phyloP scores from a whole-genome alignment of 2,113 vertebrate species.

The Gasterosteus aculeatus region DNA sequence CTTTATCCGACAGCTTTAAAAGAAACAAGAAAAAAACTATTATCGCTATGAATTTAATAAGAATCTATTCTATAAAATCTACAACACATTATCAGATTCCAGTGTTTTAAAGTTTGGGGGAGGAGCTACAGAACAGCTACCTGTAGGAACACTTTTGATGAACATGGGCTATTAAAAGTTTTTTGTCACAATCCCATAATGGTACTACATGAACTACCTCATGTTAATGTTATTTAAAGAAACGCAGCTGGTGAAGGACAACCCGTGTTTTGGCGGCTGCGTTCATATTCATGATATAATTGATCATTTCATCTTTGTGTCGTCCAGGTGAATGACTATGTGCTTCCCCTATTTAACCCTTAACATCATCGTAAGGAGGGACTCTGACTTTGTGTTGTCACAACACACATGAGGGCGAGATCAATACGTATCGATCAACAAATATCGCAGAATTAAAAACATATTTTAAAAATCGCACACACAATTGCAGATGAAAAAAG shows the following conservation, averaged over 20 bases:
- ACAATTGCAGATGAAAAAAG: not conserved
- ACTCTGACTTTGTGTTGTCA: not conserved
- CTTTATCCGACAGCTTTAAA: conserved; percentile 77
- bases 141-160: not conserved
- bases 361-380: not conserved
- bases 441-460: not conserved
- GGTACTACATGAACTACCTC: not conserved
- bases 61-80: not conserved
- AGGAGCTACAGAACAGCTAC: not conserved
- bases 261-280: not conserved
- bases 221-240: not conserved
- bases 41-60: not conserved
- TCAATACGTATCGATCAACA: not conserved
- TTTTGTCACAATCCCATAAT: not conserved
- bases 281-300: not conserved
- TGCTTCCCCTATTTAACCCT: not conserved
- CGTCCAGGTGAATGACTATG: not conserved
- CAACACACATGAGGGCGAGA: not conserved
- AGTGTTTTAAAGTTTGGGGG: not conserved
- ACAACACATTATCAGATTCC: not conserved
- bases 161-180: not conserved
- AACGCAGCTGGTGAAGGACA: not conserved
- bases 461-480: too few relatives aligned
- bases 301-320: not conserved
- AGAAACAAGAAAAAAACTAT: not conserved